Evolutionary conservation across 2,888 invertebrate genomes (phyloP), one percentile per base, ranked within the genome.

Genomic region (Eupithecia exiguata): DNA sequence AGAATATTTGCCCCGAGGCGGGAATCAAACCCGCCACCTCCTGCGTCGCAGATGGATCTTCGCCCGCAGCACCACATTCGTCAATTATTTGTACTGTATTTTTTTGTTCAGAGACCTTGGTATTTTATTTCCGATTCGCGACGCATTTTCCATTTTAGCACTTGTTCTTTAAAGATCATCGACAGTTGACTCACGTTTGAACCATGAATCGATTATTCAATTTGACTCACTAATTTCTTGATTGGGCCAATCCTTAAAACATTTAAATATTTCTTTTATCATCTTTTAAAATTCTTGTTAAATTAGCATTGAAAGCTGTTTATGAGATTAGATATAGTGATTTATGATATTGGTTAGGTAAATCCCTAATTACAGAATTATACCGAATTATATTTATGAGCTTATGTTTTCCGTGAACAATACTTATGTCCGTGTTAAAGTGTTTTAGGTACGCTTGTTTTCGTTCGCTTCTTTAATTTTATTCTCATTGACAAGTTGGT

Each of bases 161-260:
- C 40, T 69, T 72, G 71, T 78, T 75, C 77, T 69, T 69, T n/a
- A 77, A 25, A 77, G 80, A 73, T 80, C 75, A 72, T 77, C 75
- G 80, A 71, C 77, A 46, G 65, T 62, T 77, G 75, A 77, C 38
- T 78, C 78, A 75, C 68, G 69, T 75, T 74, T 38, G 63, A 36
- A 58, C 53, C 67, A 70, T 68, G 74, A 78, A 77, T 77, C 75
- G 74, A 77, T 77, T 78, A 74, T 78, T 72, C 70, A 75, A 75
- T 74, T 75, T 74, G 71, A 62, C 43, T 73, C 25, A 73, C 66
- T 58, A 75, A 75, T 70, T 68, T 61, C 63, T 70, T 72, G 62
- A 72, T 70, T 72, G 72, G 46, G 72, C 72, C 68, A 72, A 75
- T 72, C 72, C 75, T 72, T 75, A 38, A 68, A 58, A 49, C 38